Evolutionary conservation across 2,888 invertebrate genomes (phyloP).

Genomic region (Chrysina gloriosa): DNA sequence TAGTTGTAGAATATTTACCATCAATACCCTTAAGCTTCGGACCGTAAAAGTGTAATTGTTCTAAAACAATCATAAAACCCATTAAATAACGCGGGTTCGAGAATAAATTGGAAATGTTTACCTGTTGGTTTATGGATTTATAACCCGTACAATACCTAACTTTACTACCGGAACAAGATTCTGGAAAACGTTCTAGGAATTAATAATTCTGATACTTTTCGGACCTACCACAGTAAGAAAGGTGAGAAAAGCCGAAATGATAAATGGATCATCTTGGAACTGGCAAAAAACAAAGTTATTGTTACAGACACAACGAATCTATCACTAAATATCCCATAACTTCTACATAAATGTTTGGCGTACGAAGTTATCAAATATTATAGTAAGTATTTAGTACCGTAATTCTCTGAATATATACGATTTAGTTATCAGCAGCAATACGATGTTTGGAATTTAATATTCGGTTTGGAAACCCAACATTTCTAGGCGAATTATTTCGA

Average conservation of each 20-base stretch:
- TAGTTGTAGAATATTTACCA: slow-evolving; percentile 33
- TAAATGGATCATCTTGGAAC: background rate
- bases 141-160: slow-evolving; percentile 16
- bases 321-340: too few relatives aligned
- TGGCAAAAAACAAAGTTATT: background rate
- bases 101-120: slow-evolving; percentile 32
- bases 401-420: background rate
- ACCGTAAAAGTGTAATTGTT: slow-evolving; percentile 15
- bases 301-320: background rate
- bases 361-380: too few relatives aligned
- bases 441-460: background rate
- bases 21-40: background rate
- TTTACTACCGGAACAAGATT: slow-evolving; percentile 39
- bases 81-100: slow-evolving; percentile 24
- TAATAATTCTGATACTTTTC: slow-evolving; percentile 14
- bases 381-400: too few relatives aligned
- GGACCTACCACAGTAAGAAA: slow-evolving; percentile 6
- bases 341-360: too few relatives aligned
- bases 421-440: background rate
- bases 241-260: background rate
- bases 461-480: background rate
- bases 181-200: slow-evolving; percentile 15
- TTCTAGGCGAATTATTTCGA: background rate
- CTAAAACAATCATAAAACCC: slow-evolving; percentile 35
- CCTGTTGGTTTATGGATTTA: slow-evolving; percentile 39